phyloP scores from a whole-genome alignment of 2,113 vertebrate species.

The Phylloscopus trochilus region DNA sequence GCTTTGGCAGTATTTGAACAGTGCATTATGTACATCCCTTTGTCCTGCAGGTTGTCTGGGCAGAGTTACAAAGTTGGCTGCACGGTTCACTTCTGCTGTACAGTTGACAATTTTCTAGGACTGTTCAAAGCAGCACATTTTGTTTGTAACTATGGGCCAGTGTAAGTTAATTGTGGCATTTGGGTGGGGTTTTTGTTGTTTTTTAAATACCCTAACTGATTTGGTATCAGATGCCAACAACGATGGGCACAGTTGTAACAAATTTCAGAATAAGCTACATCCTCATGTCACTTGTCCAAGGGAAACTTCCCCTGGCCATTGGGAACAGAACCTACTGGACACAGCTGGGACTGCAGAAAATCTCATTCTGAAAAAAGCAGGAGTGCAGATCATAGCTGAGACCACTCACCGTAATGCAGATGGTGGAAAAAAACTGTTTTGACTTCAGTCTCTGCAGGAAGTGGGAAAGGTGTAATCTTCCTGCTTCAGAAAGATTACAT shows the following conservation, averaged over 20 bases:
- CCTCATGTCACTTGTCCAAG: accelerated
- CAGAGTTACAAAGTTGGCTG: conserved; percentile 77
- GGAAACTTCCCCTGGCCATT: neutral
- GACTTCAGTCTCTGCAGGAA: neutral
- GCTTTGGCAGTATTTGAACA: neutral
- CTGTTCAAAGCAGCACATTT: conserved; percentile 58
- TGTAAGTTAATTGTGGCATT: conserved; percentile 56
- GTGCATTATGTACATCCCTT: neutral
- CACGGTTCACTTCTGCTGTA: conserved; percentile 60
- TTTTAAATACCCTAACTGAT: neutral
- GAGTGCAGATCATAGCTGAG: neutral
- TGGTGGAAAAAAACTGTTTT: neutral
- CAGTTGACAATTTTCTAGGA: neutral
- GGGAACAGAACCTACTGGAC: neutral
- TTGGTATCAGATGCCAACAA: neutral
- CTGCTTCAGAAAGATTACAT: neutral
- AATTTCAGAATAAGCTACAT: neutral
- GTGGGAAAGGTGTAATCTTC: neutral
- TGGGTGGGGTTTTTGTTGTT: neutral
- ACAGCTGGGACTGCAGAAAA: neutral
- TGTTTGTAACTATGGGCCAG: conserved; percentile 73
- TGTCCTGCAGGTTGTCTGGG: conserved; percentile 70
- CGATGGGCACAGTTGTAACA: neutral
- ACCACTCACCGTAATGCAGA: neutral
- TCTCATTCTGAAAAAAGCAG: neutral